A percentile compares a stretch with the other conserved stretches of the same genome.
phyloP scores from a whole-genome alignment of 2,113 vertebrate species.

The Callopanchax toddi region DNA sequence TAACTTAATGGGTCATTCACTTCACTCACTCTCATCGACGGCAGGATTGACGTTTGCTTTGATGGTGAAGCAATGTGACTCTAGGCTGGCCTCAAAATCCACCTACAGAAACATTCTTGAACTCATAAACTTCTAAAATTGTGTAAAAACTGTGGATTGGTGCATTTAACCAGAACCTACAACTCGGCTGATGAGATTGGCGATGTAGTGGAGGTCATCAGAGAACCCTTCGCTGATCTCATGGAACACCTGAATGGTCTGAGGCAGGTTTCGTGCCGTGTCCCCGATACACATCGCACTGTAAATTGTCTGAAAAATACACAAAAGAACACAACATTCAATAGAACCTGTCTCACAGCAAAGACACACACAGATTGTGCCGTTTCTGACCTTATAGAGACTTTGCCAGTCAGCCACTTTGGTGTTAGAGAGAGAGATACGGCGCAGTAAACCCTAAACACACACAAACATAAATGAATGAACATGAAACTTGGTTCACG shows the following conservation, averaged over 20 bases:
- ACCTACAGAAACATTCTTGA: conserved; percentile 71
- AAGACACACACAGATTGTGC: not conserved
- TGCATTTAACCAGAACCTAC: conserved; percentile 56
- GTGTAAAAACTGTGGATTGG: not conserved
- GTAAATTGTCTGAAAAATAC: conserved; percentile 86
- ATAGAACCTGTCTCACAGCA: not conserved
- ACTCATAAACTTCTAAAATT: not conserved
- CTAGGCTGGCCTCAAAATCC: conserved; percentile 89
- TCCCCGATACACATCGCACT: conserved; percentile 91
- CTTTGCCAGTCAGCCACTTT: conserved; percentile 93
- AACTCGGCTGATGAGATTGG: conserved; percentile 89
- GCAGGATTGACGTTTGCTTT: conserved; percentile 89
- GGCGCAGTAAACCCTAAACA: conserved; percentile 86
- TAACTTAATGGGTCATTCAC: not conserved
- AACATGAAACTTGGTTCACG: not conserved
- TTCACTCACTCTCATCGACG: conserved; percentile 88
- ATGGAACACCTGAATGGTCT: conserved; percentile 86
- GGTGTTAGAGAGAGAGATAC: conserved; percentile 90
- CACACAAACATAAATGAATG: too few relatives aligned
- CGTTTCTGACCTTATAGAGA: conserved; percentile 85
- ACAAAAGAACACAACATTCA: conserved; percentile 1
- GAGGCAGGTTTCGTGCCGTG: conserved; percentile 85
- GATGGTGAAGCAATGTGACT: conserved; percentile 89
- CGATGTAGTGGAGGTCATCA: conserved; percentile 88
- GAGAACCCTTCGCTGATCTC: conserved; percentile 88